phyloP scores from a whole-genome alignment of 2,113 vertebrate species.

The Trogon surrucura region DNA sequence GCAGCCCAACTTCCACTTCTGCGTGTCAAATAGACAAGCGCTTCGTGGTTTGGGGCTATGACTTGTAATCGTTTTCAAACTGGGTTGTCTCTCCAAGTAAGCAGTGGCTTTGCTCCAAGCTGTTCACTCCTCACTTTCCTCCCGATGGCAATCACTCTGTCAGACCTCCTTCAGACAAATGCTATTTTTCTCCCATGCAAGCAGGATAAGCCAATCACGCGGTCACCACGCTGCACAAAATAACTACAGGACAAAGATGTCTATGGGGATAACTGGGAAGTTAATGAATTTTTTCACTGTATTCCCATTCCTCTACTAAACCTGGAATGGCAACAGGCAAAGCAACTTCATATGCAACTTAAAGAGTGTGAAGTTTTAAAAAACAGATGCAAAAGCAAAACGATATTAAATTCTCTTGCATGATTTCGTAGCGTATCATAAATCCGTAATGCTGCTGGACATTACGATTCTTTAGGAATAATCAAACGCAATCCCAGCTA shows the following conservation, averaged over 20 bases:
- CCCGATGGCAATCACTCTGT: background rate
- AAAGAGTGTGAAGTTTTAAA: background rate
- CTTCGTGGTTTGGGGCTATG: background rate
- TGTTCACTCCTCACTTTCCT: background rate
- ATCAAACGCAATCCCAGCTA: background rate
- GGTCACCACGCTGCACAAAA: background rate
- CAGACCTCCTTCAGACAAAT: background rate
- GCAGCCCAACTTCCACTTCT: background rate
- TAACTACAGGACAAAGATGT: background rate
- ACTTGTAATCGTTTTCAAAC: background rate
- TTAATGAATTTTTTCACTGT: background rate
- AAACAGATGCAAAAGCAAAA: background rate
- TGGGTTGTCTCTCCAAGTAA: background rate
- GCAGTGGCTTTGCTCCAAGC: background rate
- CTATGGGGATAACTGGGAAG: background rate
- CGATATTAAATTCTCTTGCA: background rate
- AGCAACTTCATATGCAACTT: background rate
- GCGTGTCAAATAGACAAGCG: background rate
- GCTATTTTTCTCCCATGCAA: background rate
- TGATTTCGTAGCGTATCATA: background rate
- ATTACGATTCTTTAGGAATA: background rate
- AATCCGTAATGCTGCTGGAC: background rate
- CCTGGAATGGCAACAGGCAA: background rate
- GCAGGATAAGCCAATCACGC: background rate
- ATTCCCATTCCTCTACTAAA: background rate